phyloP scores from a whole-genome alignment of 2,113 vertebrate genomes.

The Marmota flaviventris region DNA sequence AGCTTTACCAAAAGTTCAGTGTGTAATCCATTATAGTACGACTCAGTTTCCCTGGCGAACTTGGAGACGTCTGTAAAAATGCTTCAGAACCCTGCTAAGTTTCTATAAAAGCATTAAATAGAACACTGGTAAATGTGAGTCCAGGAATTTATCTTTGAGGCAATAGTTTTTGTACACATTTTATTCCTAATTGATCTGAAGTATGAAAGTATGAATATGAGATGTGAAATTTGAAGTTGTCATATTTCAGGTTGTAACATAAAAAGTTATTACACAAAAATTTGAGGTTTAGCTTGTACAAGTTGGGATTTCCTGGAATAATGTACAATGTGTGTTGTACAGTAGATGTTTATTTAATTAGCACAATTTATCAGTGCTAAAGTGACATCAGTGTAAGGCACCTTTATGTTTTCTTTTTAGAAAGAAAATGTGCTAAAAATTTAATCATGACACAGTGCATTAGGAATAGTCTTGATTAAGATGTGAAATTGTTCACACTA shows the following conservation, averaged over 20 bases:
- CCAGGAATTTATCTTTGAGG: constrained; percentile 4
- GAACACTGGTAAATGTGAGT: not conserved
- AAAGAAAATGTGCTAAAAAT: constrained; percentile 28
- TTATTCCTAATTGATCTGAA: constrained; percentile 29
- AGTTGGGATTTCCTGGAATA: not conserved
- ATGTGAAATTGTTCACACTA: not conserved
- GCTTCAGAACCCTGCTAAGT: not conserved
- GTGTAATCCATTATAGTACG: not conserved
- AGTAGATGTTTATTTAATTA: not conserved
- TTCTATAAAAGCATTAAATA: constrained; percentile 14
- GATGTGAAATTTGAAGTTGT: not conserved
- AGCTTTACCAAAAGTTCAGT: constrained; percentile 43
- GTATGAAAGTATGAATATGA: not conserved
- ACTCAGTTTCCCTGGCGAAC: not conserved
- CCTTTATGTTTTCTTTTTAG: not conserved
- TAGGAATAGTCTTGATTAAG: not conserved
- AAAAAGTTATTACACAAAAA: not conserved
- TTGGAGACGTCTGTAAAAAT: not conserved
- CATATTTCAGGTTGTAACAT: not conserved
- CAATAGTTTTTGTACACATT: not conserved
- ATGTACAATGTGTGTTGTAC: not conserved
- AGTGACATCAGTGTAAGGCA: not conserved
- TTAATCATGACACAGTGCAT: not conserved
- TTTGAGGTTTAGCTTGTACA: not conserved
- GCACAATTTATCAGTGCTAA: not conserved